Percentiles rank a stretch among this genome's conserved stretches.
Evolutionary conservation across 23 tunicate genomes (phyloP).

Genomic region (Phallusia fumigata): DNA sequence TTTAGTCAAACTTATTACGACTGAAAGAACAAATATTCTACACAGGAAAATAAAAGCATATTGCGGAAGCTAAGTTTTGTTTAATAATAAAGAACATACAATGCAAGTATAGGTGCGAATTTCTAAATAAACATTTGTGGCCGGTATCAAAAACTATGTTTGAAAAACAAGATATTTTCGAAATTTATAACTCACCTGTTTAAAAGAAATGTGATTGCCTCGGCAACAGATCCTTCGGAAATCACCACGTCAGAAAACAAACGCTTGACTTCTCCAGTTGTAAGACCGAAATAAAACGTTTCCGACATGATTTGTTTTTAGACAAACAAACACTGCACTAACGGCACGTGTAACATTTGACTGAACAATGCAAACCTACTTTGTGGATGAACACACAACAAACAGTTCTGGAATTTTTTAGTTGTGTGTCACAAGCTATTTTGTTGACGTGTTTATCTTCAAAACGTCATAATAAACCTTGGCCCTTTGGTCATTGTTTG

Average conservation of each 20-base stretch:
- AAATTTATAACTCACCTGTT: conserved; percentile 17
- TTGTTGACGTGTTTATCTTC: not conserved
- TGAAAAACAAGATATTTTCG: not conserved
- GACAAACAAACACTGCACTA: not conserved
- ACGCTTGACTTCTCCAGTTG: conserved; percentile 24
- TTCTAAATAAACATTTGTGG: too few relatives aligned
- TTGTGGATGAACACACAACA: not conserved
- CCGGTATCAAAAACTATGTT: too few relatives aligned
- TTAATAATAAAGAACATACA: too few relatives aligned
- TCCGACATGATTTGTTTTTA: conserved; percentile 29
- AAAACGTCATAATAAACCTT: not conserved
- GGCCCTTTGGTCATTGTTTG: not conserved
- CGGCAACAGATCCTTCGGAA: conserved; percentile 31
- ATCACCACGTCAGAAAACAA: conserved; percentile 16
- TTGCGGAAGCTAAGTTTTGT: too few relatives aligned
- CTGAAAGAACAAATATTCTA: too few relatives aligned
- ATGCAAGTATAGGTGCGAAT: too few relatives aligned
- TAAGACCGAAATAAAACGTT: conserved; percentile 32
- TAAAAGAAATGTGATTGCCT: conserved; percentile 19
- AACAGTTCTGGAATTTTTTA: conserved; percentile 7
- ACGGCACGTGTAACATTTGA: not conserved
- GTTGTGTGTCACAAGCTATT: not conserved
- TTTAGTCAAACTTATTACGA: too few relatives aligned
- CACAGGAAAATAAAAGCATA: too few relatives aligned
- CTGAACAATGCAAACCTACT: not conserved